Evolutionary conservation across 2,888 invertebrate species (phyloP), one percentile per base, ranked within the genome.

Genomic region (Pterobdella sp.): DNA sequence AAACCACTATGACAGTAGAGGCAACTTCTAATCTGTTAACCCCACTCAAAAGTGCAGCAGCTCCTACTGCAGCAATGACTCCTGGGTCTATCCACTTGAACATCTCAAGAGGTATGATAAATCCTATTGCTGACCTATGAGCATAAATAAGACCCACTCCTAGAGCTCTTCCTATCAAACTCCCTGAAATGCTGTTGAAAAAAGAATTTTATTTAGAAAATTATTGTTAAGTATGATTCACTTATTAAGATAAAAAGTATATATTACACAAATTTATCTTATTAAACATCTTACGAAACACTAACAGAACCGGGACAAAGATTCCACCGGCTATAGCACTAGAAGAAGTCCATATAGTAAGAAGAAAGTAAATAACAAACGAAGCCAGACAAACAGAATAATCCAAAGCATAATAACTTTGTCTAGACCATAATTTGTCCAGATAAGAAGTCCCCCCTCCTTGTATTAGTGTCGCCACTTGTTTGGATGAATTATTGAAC

Each of bases 381-480:
- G 76, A 64, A 37, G 73, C 36, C 37, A 76, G 70, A 18, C 74
- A 73, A 29, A 68, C 42, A n/a, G 36, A 26, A 71, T 77, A 77
- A 42, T 77, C 77, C 76, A 81, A 81, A 49, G 77, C 75, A 22
- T 77, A 74, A 65, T 79, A 78, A 1, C 80, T 79, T 52, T 78
- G 77, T 56, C 81, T 76, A 3, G 81, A 80, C 63, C 80, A 78
- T 64, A 82, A 76, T 69, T 79, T 80, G 49, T 79, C 77, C 42
- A 82, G 76, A 74, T 80, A 78, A 74, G 78, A 76, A 35, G 79
- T 79, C 72, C 81, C 81, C 7, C 80, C 78, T 32, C 68, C 70
- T 71, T 77, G 76, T 26, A 79, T 73, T 18, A 79, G 60, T 1
- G 78, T 76, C 31, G 79, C 77, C 49, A 75, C 78, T 78, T 73